phyloP scores from a whole-genome alignment of 2,888 invertebrate genomes.

The Nezara viridula region DNA sequence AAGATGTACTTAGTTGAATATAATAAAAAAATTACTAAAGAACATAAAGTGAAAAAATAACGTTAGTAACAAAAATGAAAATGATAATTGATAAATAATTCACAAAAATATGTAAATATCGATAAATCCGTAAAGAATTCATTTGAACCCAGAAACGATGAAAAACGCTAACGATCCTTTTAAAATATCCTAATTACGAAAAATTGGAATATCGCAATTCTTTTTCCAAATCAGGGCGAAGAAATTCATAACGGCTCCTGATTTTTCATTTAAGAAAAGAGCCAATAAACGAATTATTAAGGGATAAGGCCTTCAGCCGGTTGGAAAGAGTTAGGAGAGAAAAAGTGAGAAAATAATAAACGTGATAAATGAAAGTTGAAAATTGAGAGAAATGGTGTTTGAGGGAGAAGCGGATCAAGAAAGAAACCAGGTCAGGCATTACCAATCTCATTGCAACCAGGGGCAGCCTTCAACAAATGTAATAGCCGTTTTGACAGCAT shows the following conservation, averaged over 20 bases:
- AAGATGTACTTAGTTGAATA: too few relatives aligned
- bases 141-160: too few relatives aligned
- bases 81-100: too few relatives aligned
- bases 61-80: too few relatives aligned
- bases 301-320: background rate
- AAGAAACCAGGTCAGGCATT: conserved; percentile 47
- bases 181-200: too few relatives aligned
- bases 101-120: too few relatives aligned
- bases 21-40: too few relatives aligned
- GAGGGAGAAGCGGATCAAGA: background rate
- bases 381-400: conserved; percentile 39
- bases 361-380: conserved; percentile 13
- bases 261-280: conserved; percentile 36
- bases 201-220: background rate
- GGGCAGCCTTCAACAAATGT: background rate
- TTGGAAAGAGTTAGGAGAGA: conserved; percentile 15
- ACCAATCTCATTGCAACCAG: background rate
- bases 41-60: too few relatives aligned
- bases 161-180: too few relatives aligned
- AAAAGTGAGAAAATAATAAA: conserved; percentile 31
- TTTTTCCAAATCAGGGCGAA: background rate
- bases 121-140: too few relatives aligned
- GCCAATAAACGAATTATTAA: conserved; percentile 15
- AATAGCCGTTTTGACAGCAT: background rate
- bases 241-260: conserved; percentile 15